Percentiles rank a stretch among this genome's conserved stretches.
Conservation (phyloP, 2,797 vertebrate species). For the Lycodopsis pacificus region DNA sequence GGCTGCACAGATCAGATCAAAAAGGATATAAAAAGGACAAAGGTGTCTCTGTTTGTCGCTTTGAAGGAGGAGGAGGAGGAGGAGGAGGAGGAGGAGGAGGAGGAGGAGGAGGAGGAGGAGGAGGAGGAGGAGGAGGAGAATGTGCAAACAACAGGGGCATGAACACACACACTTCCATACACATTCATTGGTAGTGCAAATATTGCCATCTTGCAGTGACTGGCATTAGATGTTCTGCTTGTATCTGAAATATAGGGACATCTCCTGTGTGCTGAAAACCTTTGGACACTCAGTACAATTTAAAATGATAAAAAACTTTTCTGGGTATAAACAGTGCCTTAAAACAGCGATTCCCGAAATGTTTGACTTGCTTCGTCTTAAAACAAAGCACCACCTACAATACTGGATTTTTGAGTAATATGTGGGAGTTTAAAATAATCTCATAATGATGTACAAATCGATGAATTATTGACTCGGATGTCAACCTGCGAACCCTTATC, state of each 20-base stretch:
- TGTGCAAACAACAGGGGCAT: conserved; percentile 29
- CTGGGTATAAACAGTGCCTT: not conserved
- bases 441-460: not conserved
- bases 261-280: not conserved
- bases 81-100: not conserved
- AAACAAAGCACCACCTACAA: not conserved
- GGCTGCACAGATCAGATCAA: conserved; percentile 60
- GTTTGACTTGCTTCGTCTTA: not conserved
- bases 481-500: too few species aligned
- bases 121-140: conserved; percentile 2
- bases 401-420: not conserved
- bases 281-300: not conserved
- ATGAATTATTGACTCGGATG: too few species aligned
- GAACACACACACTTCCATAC: not conserved
- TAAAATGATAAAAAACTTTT: not conserved
- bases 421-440: not conserved
- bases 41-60: conserved; percentile 56
- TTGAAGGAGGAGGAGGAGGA: not conserved
- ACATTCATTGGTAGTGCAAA: not conserved
- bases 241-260: not conserved
- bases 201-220: not conserved
- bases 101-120: not conserved
- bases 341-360: not conserved
- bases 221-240: not conserved
- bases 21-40: conserved; percentile 60